A percentile compares a stretch with the other conserved stretches of the same genome.
These are phyloP conservation scores for Palythoa grandiflora DNA, from an alignment of 92 coral and sea anemone species.

Conservation along the genomic window DNA sequence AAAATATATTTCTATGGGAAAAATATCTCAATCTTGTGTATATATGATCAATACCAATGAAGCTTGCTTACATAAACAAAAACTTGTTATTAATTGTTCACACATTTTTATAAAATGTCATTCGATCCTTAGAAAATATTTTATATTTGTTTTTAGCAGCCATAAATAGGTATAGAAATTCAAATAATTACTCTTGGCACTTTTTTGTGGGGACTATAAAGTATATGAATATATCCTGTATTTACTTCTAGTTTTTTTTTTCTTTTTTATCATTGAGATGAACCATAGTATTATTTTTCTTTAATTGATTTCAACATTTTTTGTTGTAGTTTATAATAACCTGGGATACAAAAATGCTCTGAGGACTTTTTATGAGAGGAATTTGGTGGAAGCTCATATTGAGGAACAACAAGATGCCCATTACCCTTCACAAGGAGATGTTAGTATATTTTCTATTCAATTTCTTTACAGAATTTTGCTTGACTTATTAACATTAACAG, in stretches of 20 bases:
- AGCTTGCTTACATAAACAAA: background rate
- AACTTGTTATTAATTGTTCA: background rate
- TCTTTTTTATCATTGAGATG: background rate
- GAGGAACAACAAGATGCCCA: conserved; percentile 44
- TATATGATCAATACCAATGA: background rate
- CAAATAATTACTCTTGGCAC: background rate
- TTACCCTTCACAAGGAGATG: conserved; percentile 9
- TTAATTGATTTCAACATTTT: background rate
- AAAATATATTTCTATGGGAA: background rate
- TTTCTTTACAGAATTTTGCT: background rate
- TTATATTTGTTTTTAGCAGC: background rate
- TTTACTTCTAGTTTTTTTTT: no score
- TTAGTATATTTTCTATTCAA: conserved; percentile 19
- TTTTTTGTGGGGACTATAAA: background rate
- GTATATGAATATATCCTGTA: background rate
- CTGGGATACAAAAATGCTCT: conserved; percentile 45
- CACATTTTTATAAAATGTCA: background rate
- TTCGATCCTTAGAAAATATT: background rate
- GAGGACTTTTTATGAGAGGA: conserved; percentile 1
- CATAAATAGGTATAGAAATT: background rate
- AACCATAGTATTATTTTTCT: conserved; percentile 2
- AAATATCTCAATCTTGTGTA: background rate
- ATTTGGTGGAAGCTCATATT: conserved; percentile 18
- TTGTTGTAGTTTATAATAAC: conserved; percentile 7
- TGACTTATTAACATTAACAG: background rate